These are phyloP conservation scores for Emydura subglobosa DNA, from an alignment of 2,113 vertebrate genomes.

Conservation along the genomic window DNA sequence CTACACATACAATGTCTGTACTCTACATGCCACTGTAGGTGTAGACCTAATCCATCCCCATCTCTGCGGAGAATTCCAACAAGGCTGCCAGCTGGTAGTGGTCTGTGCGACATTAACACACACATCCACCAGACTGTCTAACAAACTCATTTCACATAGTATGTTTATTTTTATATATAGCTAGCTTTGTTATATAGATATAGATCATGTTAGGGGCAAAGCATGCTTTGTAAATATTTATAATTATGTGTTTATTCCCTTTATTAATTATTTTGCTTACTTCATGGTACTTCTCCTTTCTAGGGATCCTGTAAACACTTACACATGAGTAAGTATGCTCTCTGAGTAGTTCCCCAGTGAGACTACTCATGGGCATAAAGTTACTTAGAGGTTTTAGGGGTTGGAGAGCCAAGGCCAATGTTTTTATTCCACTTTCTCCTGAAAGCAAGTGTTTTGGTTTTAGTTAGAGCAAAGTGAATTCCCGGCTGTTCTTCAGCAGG, in stretches of 20 bases:
- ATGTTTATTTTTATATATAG: neutral
- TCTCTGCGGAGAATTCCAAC: neutral
- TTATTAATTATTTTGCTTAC: neutral
- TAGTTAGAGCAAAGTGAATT: constrained; percentile 51
- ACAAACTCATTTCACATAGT: neutral
- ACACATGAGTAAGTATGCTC: neutral
- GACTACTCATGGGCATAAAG: neutral
- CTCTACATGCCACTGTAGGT: no score
- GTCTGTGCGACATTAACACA: neutral
- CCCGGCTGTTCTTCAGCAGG: constrained; percentile 3
- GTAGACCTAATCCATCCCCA: no score
- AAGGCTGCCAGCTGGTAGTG: neutral
- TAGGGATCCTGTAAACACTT: neutral
- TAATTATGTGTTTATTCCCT: neutral
- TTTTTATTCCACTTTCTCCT: constrained; percentile 47
- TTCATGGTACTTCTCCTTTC: neutral
- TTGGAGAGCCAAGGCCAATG: neutral
- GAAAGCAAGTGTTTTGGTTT: constrained; percentile 31
- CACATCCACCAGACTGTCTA: neutral
- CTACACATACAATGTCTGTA: no score
- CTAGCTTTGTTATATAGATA: neutral
- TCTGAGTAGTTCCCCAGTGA: neutral
- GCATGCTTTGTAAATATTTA: neutral
- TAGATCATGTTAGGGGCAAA: neutral
- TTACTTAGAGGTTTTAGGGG: neutral